Conservation (phyloP, 2,888 invertebrate species). For the Meiosimyza platycephala region DNA sequence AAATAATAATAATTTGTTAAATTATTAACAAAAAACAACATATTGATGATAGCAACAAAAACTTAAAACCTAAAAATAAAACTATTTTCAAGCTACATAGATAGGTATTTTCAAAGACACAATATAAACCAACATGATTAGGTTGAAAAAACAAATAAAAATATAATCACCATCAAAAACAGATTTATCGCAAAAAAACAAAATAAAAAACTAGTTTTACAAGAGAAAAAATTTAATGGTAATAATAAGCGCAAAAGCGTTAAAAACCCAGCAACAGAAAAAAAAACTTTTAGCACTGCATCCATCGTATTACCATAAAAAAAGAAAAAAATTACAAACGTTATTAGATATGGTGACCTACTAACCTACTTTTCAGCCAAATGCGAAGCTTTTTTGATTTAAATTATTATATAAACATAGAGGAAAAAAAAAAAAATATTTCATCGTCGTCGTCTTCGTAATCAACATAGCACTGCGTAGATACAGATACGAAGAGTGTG, state of each 20-base stretch:
- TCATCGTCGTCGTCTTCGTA: slow-evolving; percentile 50
- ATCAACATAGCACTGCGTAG: slow-evolving; percentile 48
- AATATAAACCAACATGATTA: too few relatives aligned
- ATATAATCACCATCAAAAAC: slow-evolving; percentile 36
- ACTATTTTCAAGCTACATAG: not conserved
- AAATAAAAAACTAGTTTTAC: slow-evolving; percentile 27
- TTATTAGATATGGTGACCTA: slow-evolving; percentile 72
- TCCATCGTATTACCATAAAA: slow-evolving; percentile 18
- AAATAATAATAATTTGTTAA: too few relatives aligned
- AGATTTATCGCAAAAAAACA: slow-evolving; percentile 32
- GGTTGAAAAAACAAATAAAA: not conserved
- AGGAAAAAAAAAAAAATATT: slow-evolving; percentile 51
- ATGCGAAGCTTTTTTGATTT: slow-evolving; percentile 49
- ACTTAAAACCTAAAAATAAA: not conserved
- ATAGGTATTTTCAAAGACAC: not conserved
- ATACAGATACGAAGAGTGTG: slow-evolving; percentile 14
- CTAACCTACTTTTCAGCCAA: slow-evolving; percentile 80
- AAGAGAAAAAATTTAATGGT: slow-evolving; percentile 30
- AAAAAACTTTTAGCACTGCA: slow-evolving; percentile 8
- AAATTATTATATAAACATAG: slow-evolving; percentile 62
- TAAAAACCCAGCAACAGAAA: slow-evolving; percentile 34
- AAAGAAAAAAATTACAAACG: slow-evolving; percentile 22
- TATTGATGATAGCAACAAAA: not conserved
- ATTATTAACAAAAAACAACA: too few relatives aligned
- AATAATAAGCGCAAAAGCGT: slow-evolving; percentile 30